Evolutionary conservation across 2,113 vertebrate genomes (phyloP).

Genomic region (Paedocypris sp.): DNA sequence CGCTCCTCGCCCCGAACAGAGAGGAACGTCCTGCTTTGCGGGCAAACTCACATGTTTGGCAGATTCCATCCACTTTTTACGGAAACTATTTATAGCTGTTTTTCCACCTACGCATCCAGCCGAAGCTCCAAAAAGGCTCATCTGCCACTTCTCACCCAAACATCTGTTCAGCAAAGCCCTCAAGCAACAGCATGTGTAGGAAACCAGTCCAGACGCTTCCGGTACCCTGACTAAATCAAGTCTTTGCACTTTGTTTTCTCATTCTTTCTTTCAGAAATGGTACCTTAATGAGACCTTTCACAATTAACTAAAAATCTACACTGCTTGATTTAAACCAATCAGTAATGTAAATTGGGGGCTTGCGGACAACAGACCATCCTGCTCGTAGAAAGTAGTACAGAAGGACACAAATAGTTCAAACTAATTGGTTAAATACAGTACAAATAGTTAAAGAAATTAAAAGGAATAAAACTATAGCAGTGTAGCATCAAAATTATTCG

Average conservation of each 20-base stretch:
- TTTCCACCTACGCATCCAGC: conserved; percentile 10
- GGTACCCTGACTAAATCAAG: background rate
- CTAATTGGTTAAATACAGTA: too few species aligned
- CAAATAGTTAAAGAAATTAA: too few species aligned
- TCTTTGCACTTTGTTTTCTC: too few species aligned
- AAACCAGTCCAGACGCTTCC: background rate
- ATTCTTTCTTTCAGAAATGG: conserved; percentile 1
- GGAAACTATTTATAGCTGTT: conserved; percentile 43
- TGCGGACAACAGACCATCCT: background rate
- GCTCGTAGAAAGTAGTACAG: too few species aligned
- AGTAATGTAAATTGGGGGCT: background rate
- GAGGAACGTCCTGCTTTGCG: background rate
- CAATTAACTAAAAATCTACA: conserved; percentile 13
- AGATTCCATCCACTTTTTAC: conserved; percentile 33
- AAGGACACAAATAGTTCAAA: too few species aligned
- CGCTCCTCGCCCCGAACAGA: conserved; percentile 18
- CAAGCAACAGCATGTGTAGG: background rate
- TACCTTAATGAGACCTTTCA: conserved; percentile 31
- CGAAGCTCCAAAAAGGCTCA: conserved; percentile 7
- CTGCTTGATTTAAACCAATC: conserved; percentile 21
- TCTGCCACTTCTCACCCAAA: conserved; percentile 5
- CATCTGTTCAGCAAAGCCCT: conserved; percentile 11
- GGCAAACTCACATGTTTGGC: background rate
- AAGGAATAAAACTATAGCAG: too few species aligned
- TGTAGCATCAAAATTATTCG: too few species aligned